Conservation (phyloP, 2,113 vertebrate species). For the Alectura lathami region DNA sequence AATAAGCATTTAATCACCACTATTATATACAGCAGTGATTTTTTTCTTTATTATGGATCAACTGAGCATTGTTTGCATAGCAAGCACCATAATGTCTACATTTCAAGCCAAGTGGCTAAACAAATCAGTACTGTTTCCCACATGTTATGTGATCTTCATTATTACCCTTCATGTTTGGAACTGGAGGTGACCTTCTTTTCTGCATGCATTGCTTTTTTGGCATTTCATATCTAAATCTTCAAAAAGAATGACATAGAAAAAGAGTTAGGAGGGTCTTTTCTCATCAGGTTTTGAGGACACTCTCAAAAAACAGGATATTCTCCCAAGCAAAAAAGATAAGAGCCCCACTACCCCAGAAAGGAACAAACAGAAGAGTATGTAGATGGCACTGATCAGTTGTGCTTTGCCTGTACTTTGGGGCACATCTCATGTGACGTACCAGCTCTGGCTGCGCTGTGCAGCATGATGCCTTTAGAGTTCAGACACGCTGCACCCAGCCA, state of each 20-base stretch:
- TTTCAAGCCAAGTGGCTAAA: slow-evolving; percentile 34
- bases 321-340: not conserved
- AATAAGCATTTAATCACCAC: not conserved
- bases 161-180: slow-evolving; percentile 6
- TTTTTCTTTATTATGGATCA: slow-evolving; percentile 16
- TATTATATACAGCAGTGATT: not conserved
- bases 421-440: rapidly evolving
- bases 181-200: not conserved
- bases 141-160: slow-evolving; percentile 37
- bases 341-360: not conserved
- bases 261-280: not conserved
- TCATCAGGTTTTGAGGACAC: not conserved
- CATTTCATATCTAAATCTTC: not conserved
- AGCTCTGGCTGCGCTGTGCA: not conserved
- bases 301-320: not conserved
- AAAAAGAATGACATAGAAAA: not conserved
- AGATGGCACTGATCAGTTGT: rapidly evolving
- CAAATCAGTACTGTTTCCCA: slow-evolving; percentile 22
- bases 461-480: not conserved
- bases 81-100: slow-evolving; percentile 23
- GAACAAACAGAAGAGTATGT: not conserved
- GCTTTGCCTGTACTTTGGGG: not conserved
- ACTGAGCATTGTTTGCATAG: slow-evolving; percentile 41
- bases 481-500: not conserved
- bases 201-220: not conserved